Evolutionary conservation across 2,113 vertebrate species (phyloP), one percentile per base, ranked within the genome.

Genomic region (Pyrgilauda ruficollis): DNA sequence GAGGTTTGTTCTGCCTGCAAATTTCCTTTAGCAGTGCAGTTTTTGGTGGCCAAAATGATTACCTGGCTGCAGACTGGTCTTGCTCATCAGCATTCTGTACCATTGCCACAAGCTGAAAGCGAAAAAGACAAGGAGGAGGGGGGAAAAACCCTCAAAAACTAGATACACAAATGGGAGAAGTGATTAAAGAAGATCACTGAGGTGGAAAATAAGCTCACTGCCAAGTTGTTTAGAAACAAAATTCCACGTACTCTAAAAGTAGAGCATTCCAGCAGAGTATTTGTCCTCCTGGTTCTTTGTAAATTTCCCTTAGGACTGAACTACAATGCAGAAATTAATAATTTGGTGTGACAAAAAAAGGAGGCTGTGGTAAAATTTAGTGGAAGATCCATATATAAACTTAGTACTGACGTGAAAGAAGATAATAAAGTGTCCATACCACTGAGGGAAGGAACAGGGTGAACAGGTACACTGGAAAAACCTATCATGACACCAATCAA

Each of bases 151-250:
- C 17, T 64, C 33, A 68, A 87, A 93, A 90, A 24, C 27, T 37
- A 61, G 63, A 30, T 73, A 39, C 22, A 24, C 14, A 75, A 90
- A 49, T 81, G 92, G 64, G 21, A 72, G 55, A 92, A 85, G 8
- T 89, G 67, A 94, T 90, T 93, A 94, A 94, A 96, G 76, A 82
- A 89, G 72, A 90, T 44, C 83, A 93, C 61, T 80, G 91, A 96
- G 31, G 93, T 86, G 84, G 92, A 97, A 97, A 97, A 97, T 96
- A 93, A 96, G 79, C 52, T 76, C 43, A 52, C 49, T 44, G n/a
- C 11, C 72, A 85, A 77, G 39, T 74, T 92, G 49, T 93, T 95
- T 82, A 94, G 94, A 84, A 82, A 80, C 35, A 84, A 80, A 90
- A 80, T 94, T 94, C 88, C 73, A 46, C 39, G 64, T 64, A 41